A percentile compares a stretch with the other conserved stretches of the same genome.
Conservation (phyloP, 2,888 invertebrate genomes). For the Drosophila borborema region DNA sequence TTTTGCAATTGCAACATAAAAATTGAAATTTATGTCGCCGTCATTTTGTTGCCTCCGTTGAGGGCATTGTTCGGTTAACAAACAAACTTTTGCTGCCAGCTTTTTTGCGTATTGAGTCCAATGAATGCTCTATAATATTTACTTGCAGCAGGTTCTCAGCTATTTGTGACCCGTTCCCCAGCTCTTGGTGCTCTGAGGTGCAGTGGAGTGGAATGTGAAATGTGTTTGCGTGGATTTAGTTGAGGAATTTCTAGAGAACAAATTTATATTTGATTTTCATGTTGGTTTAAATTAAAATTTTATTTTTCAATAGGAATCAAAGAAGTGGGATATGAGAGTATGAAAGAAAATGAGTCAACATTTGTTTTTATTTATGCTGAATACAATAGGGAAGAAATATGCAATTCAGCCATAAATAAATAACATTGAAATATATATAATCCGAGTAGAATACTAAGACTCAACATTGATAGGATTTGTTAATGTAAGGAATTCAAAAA, state of each 20-base stretch:
- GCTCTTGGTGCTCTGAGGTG: background rate
- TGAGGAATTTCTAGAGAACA: background rate
- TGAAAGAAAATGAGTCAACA: background rate
- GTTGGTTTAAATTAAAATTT: background rate
- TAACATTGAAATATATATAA: too few relatives aligned
- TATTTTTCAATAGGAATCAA: background rate
- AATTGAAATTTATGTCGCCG: slow-evolving; percentile 78
- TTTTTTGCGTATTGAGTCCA: slow-evolving; percentile 48
- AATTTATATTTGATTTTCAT: background rate
- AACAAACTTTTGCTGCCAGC: slow-evolving; percentile 36
- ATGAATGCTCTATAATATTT: slow-evolving; percentile 51
- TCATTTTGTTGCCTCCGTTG: slow-evolving; percentile 41
- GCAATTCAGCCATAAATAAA: too few relatives aligned
- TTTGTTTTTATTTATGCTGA: background rate
- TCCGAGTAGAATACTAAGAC: too few relatives aligned
- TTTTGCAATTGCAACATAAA: slow-evolving; percentile 70
- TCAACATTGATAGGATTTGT: background rate
- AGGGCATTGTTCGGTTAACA: slow-evolving; percentile 58
- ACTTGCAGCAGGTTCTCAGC: slow-evolving; percentile 4
- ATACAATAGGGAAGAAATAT: background rate
- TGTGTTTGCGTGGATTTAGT: slow-evolving; percentile 10
- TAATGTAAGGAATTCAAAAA: background rate
- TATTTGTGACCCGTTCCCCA: slow-evolving; percentile 8
- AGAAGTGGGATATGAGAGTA: background rate
- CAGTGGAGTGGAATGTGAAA: slow-evolving; percentile 17